Conservation (phyloP, 2,797 vertebrate species). For the Limosa lapponica region DNA sequence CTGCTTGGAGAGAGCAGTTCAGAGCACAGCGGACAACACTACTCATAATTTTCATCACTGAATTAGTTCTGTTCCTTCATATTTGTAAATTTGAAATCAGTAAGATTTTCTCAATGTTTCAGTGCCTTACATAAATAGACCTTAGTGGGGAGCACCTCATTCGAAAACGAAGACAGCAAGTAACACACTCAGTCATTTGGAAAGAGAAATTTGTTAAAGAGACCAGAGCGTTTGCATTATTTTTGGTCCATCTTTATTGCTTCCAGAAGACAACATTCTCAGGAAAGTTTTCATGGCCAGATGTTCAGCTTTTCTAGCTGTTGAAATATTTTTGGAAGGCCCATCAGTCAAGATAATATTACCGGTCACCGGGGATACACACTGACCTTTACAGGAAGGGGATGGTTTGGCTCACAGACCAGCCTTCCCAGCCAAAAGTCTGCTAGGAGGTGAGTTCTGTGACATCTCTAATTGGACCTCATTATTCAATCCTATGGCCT, state of each 20-base stretch:
- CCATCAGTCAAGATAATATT: not conserved
- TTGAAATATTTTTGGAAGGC: constrained; percentile 38
- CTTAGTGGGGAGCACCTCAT: not conserved
- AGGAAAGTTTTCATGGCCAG: not conserved
- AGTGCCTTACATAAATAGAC: not conserved
- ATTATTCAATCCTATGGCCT: not conserved
- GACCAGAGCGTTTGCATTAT: not conserved
- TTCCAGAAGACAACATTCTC: constrained; percentile 34
- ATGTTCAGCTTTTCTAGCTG: constrained; percentile 37
- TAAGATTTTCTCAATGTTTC: not conserved
- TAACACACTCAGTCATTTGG: not conserved
- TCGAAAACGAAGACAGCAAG: not conserved
- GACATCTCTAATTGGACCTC: not conserved
- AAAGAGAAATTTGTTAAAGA: not conserved
- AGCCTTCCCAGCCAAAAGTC: not conserved
- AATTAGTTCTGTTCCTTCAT: not conserved
- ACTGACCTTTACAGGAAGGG: not conserved
- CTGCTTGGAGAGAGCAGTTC: not conserved
- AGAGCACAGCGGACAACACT: not conserved
- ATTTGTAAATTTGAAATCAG: not conserved
- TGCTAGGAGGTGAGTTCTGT: not conserved
- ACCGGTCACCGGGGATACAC: not conserved
- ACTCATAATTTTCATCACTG: not conserved
- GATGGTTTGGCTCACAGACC: not conserved
- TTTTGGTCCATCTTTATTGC: not conserved